A percentile compares a stretch with the other conserved stretches of the same genome.
These are phyloP conservation scores for Turdus rufiventris DNA, from an alignment of 2,113 vertebrate species.

Conservation along the genomic window DNA sequence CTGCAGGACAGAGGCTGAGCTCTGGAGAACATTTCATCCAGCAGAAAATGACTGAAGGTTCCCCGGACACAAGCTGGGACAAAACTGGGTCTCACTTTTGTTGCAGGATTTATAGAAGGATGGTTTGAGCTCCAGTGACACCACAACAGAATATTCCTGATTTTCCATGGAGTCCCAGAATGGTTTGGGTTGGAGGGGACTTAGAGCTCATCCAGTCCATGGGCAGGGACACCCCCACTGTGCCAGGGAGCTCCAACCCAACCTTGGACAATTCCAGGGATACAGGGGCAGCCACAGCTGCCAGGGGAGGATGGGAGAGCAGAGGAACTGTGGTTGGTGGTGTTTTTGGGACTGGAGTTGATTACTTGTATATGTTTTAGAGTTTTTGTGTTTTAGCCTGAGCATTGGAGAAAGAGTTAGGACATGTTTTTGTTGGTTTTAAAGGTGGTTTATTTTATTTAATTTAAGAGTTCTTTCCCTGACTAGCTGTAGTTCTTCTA, in stretches of 20 bases:
- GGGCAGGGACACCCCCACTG: not conserved
- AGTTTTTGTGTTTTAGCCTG: too few species aligned
- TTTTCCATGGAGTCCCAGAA: not conserved
- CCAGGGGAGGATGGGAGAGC: not conserved
- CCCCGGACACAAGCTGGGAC: not conserved
- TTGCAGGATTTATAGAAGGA: not conserved
- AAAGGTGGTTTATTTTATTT: too few species aligned
- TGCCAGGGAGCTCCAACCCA: fast-evolving
- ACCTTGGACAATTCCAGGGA: not conserved
- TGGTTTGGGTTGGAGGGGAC: not conserved
- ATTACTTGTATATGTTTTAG: too few species aligned
- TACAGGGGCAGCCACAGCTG: not conserved
- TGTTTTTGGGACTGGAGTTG: too few species aligned
- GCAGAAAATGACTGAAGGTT: not conserved
- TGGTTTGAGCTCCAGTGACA: not conserved
- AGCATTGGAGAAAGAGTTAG: too few species aligned
- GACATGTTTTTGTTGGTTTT: too few species aligned
- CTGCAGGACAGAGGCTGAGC: not conserved
- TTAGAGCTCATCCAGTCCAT: not conserved
- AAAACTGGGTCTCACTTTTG: not conserved
- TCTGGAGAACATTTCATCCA: not conserved
- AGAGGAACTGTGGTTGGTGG: too few species aligned
- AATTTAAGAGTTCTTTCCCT: too few species aligned
- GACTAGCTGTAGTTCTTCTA: too few species aligned
- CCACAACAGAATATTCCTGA: not conserved